phyloP scores from a whole-genome alignment of 2,797 vertebrate genomes.

The Rhincodon typus region DNA sequence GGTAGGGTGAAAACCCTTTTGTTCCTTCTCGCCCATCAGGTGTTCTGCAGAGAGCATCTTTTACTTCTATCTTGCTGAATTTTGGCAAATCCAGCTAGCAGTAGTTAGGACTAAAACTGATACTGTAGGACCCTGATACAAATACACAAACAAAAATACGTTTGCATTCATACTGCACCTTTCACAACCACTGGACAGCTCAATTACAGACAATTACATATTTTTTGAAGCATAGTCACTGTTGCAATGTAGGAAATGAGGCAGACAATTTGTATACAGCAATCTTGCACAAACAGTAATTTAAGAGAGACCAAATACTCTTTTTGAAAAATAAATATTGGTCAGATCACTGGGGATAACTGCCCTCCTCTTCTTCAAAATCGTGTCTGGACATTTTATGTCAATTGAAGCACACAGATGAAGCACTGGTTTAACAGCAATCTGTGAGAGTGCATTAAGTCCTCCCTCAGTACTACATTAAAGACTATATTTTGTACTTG shows the following conservation, averaged over 20 bases:
- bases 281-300: neutral
- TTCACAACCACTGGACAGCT: neutral
- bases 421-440: neutral
- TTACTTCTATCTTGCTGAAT: neutral
- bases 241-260: neutral
- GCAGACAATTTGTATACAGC: neutral
- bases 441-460: neutral
- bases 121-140: neutral
- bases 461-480: neutral
- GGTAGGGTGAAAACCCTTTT: neutral
- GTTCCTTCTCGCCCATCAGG: neutral
- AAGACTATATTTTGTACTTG: too few species aligned
- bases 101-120: neutral
- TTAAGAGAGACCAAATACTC: neutral
- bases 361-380: neutral
- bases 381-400: neutral
- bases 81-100: neutral
- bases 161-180: neutral
- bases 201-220: neutral
- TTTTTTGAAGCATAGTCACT: neutral
- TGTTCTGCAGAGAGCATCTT: neutral
- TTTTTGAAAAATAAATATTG: neutral
- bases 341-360: neutral
- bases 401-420: neutral
- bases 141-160: neutral